Evolutionary conservation across 2,888 invertebrate species (phyloP).

Genomic region (Amitus sp.): DNA sequence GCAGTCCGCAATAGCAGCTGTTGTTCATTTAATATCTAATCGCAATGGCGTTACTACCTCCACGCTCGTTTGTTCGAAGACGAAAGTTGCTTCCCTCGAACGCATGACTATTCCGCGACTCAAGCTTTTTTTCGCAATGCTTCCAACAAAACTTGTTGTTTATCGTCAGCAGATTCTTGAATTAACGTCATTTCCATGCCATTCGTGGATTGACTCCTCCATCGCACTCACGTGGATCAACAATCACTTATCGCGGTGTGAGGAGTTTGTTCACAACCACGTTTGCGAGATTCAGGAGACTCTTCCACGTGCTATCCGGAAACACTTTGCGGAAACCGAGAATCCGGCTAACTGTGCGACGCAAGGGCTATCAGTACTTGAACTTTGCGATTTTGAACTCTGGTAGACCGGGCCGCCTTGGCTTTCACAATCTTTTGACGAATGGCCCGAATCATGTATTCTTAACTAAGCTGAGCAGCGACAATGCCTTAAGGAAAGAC

Average conservation of each 20-base stretch:
- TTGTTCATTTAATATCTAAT: not conserved
- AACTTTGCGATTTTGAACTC: not conserved
- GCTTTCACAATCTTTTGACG: too few relatives aligned
- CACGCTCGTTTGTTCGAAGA: not conserved
- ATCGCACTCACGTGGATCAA: conserved; percentile 9
- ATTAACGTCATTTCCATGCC: too few relatives aligned
- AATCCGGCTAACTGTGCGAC: conserved; percentile 7
- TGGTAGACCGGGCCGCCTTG: not conserved
- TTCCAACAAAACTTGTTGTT: not conserved
- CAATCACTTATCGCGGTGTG: not conserved
- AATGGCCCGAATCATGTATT: too few relatives aligned
- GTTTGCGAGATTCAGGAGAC: conserved; percentile 1
- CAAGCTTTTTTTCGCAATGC: not conserved
- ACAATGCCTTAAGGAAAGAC: too few relatives aligned
- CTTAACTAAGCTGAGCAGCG: too few relatives aligned
- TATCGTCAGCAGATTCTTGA: too few relatives aligned
- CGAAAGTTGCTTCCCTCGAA: not conserved
- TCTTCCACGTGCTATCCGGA: not conserved
- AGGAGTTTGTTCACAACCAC: conserved; percentile 3
- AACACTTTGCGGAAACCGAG: not conserved
- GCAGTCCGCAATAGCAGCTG: not conserved
- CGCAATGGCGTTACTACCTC: not conserved
- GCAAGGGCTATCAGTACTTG: not conserved
- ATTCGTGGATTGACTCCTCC: conserved; percentile 5
- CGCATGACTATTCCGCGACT: not conserved